Evolutionary conservation across 2,113 vertebrate genomes (phyloP), one percentile per base, ranked within the genome.

Genomic region (Cettia cetti): DNA sequence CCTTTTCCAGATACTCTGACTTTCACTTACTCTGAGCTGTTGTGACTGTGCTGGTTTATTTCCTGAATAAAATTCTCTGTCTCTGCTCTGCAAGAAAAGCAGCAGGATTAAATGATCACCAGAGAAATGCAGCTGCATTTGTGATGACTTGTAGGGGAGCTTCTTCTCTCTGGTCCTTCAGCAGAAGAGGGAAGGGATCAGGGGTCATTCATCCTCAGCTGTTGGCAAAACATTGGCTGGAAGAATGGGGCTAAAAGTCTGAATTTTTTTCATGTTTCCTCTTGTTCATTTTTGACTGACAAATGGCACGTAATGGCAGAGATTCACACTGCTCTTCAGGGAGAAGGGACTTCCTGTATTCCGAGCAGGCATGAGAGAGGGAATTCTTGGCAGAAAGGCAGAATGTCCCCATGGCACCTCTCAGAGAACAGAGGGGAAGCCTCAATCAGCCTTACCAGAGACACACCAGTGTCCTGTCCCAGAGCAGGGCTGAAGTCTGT

Each of bases 21-120:
- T 92, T 88, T 44, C 56, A 22, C 70, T 88, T 59, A 15, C 52
- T 82, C 50, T 88, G 70, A 65, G 52, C 56, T 85, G 60, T 61
- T 75, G n/a, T 66, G 66, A 53, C 70, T 27, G 14, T 37, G n/a
- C 31, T 37, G 21, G 9, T 66, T 90, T 68, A 23, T 71, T 54
- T 71, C 66, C 57, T 16, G 15, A 76, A 82, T 30, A 79, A 39
- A 79, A 61, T 20, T 42, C 26, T 68, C 39, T 71, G n/a, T 23
- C 53, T 93, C 56, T 70, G 22, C 52, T 84, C 63, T 66, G 49
- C 28, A 66, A 54, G 49, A 69, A 80, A 72, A 72, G 21, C 45
- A 84, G 42, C 27, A 74, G 35, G 28, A 23, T 75, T 30, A 70
- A 68, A 37, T 39, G 33, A 18, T 39, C 35, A 60, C 42, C 64